A percentile compares a stretch with the other conserved stretches of the same genome.
These are phyloP conservation scores for Temnopleurus reevesii DNA, from an alignment of 53 echinoderm and acorn worm genomes.

Conservation along the genomic window DNA sequence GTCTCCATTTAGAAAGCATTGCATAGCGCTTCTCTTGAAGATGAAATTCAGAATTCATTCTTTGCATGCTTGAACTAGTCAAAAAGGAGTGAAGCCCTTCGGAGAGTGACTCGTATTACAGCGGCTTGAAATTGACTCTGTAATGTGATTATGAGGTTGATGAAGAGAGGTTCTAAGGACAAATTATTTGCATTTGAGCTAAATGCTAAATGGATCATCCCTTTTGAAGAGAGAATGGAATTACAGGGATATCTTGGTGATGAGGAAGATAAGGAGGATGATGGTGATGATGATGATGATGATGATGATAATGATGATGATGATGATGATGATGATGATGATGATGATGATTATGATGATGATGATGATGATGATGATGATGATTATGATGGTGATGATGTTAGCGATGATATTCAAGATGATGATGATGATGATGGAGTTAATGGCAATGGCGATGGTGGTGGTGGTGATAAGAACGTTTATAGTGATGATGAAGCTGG, in stretches of 20 bases:
- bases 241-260: not conserved
- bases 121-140: not conserved
- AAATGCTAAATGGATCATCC: not conserved
- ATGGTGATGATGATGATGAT: not conserved
- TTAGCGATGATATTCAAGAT: too few species aligned
- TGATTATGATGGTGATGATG: not conserved
- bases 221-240: not conserved
- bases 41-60: not conserved
- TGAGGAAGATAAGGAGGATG: not conserved
- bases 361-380: not conserved
- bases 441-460: not conserved
- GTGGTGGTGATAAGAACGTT: not conserved
- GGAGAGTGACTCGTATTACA: not conserved
- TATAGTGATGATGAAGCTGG: not conserved
- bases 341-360: not conserved
- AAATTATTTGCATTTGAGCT: not conserved
- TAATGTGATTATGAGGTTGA: slow-evolving; percentile 11
- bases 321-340: not conserved
- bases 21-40: not conserved
- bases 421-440: not conserved
- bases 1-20: too few species aligned
- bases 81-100: not conserved
- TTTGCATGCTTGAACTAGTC: not conserved
- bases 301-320: slow-evolving; percentile 12
- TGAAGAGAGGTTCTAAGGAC: not conserved